Percentiles rank a stretch among this genome's conserved stretches.
Evolutionary conservation across 35 echinoderm and acorn worm species (phyloP).

Genomic region (Ophiothrix spiculata): DNA sequence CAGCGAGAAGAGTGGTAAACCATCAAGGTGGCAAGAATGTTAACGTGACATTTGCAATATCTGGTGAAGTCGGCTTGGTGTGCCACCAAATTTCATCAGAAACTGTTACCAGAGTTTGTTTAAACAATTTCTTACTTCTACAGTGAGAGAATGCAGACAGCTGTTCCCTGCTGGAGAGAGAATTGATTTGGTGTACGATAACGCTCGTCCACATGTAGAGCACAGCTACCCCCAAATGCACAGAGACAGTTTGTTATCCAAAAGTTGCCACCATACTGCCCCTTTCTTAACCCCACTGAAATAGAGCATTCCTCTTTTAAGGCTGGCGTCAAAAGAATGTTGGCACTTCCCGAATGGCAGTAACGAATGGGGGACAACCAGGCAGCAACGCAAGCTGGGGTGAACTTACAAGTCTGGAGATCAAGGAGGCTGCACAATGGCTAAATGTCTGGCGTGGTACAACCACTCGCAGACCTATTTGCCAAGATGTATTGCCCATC

Average conservation of each 20-base stretch:
- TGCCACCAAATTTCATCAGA: background rate
- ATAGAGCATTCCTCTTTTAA: constrained; percentile 23
- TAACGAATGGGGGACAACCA: constrained; percentile 11
- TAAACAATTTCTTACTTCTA: constrained; percentile 16
- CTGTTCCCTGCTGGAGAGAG: constrained; percentile 1
- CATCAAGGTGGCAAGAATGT: constrained; percentile 6
- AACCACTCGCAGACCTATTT: constrained; percentile 32
- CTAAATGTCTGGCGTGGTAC: constrained; percentile 30
- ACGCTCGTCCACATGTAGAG: constrained; percentile 23
- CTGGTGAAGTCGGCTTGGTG: background rate
- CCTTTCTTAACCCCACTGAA: constrained; percentile 20
- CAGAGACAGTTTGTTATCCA: background rate
- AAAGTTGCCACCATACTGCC: background rate
- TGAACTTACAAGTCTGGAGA: constrained; percentile 16
- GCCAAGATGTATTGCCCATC: constrained; percentile 1
- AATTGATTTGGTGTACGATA: constrained; percentile 22
- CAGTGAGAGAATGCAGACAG: background rate
- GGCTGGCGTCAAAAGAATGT: constrained; percentile 15
- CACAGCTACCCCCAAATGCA: constrained; percentile 5
- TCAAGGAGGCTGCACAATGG: background rate
- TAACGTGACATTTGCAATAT: background rate
- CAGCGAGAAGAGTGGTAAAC: constrained; percentile 17
- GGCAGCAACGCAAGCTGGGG: background rate
- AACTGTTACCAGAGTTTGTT: background rate
- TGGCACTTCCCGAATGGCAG: constrained; percentile 22